Percentiles rank a stretch among this genome's conserved stretches.
Evolutionary conservation across 2,888 invertebrate genomes (phyloP).

Genomic region (Nowickia ferox): DNA sequence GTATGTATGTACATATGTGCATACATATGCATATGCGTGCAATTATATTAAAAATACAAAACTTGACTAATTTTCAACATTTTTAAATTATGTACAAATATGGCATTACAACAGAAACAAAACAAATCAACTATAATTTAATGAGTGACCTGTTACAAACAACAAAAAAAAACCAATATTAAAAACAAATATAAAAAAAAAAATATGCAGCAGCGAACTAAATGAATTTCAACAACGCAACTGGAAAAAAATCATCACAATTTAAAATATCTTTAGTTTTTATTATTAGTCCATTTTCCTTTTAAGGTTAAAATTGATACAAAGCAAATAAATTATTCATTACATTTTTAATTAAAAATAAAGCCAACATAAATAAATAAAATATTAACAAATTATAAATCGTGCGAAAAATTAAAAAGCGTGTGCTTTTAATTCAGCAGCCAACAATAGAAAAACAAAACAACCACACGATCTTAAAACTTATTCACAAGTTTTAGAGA

Average conservation of each 20-base stretch:
- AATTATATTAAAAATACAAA: not conserved
- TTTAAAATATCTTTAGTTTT: slow-evolving; percentile 36
- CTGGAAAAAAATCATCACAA: not conserved
- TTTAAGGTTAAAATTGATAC: slow-evolving; percentile 68
- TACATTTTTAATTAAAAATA: slow-evolving; percentile 21
- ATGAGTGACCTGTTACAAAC: slow-evolving; percentile 12
- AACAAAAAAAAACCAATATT: not conserved
- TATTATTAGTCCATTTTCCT: slow-evolving; percentile 38
- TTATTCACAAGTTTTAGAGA: slow-evolving; percentile 41
- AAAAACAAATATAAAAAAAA: not conserved
- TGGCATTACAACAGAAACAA: slow-evolving; percentile 5
- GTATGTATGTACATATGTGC: no score
- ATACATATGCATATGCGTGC: not conserved
- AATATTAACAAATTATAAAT: slow-evolving; percentile 62
- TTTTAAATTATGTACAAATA: slow-evolving; percentile 29
- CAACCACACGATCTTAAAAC: slow-evolving; percentile 52
- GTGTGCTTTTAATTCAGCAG: slow-evolving; percentile 47
- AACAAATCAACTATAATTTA: not conserved
- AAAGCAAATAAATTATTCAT: slow-evolving; percentile 65
- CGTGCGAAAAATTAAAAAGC: slow-evolving; percentile 67
- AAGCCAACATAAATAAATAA: slow-evolving; percentile 39
- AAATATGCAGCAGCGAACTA: slow-evolving; percentile 13
- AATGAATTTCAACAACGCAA: slow-evolving; percentile 16
- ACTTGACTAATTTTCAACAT: slow-evolving; percentile 7
- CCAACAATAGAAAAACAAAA: slow-evolving; percentile 25